These are phyloP conservation scores for Hylaeus volcanicus DNA, from an alignment of 1,140 invertebrate species.

Conservation along the genomic window DNA sequence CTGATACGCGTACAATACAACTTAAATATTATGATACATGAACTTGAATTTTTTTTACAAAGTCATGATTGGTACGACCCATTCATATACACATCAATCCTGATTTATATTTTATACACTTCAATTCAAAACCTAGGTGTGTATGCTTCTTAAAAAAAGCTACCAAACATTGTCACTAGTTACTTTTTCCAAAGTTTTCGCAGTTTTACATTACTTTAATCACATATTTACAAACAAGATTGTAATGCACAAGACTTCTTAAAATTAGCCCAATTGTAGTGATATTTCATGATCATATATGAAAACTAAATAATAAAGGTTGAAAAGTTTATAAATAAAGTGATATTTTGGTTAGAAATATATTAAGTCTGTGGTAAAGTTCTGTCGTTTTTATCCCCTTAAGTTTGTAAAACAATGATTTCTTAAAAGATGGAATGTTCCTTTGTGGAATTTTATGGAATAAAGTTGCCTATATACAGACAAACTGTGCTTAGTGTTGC, in stretches of 20 bases:
- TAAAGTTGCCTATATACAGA: no score
- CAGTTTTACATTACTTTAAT: slow-evolving; percentile 6
- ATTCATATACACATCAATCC: not conserved
- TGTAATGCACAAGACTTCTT: not conserved
- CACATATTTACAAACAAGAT: slow-evolving; percentile 32
- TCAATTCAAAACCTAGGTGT: not conserved
- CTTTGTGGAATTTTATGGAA: no score
- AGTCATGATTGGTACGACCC: slow-evolving; percentile 11
- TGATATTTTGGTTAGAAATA: not conserved
- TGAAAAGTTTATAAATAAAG: not conserved
- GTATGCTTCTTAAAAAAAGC: slow-evolving; percentile 7
- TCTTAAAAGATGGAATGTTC: no score
- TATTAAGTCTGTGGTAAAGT: not conserved
- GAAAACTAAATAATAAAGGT: not conserved
- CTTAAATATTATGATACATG: slow-evolving; percentile 10
- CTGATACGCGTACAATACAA: slow-evolving; percentile 19
- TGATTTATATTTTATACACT: slow-evolving; percentile 14
- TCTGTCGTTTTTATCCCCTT: not conserved
- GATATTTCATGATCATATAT: not conserved
- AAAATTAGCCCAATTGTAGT: not conserved
- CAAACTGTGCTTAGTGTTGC: no score
- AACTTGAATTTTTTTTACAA: slow-evolving; percentile 17
- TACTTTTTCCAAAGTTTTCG: slow-evolving; percentile 5
- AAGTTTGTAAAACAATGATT: no score
- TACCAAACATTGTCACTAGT: slow-evolving; percentile 5